Conservation (phyloP, 2,113 vertebrate genomes). For the Ptilonorhynchus violaceus region DNA sequence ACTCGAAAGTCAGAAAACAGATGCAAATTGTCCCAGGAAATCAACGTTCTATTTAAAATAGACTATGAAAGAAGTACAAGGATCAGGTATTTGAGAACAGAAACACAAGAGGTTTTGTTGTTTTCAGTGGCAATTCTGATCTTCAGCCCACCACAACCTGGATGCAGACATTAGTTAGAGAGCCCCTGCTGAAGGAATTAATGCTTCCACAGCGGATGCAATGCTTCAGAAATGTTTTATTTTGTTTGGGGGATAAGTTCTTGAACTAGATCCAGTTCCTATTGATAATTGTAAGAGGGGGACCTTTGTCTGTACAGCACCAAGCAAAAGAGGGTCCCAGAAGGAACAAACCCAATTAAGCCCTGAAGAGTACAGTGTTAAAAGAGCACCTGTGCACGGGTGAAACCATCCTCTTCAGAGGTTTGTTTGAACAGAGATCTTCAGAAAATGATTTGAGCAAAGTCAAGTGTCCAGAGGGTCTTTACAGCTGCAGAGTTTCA, state of each 20-base stretch:
- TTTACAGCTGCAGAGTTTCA: neutral
- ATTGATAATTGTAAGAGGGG: neutral
- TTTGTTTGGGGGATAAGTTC: neutral
- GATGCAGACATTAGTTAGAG: neutral
- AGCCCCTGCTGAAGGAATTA: neutral
- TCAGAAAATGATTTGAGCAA: neutral
- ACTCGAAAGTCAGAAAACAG: neutral
- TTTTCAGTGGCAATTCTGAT: neutral
- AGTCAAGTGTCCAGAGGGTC: neutral
- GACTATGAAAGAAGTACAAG: rapidly evolving
- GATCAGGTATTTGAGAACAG: neutral
- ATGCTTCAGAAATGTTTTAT: neutral
- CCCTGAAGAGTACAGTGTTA: neutral
- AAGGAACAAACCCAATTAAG: neutral
- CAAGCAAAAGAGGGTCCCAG: neutral
- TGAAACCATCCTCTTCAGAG: neutral
- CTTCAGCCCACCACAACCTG: neutral
- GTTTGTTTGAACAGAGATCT: neutral
- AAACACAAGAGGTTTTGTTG: neutral
- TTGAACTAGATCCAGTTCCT: neutral
- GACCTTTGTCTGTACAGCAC: neutral
- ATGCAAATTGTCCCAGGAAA: neutral
- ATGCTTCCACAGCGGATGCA: neutral
- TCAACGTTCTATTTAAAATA: neutral
- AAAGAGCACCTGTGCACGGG: neutral